Evolutionary conservation across 2,888 invertebrate species (phyloP).

Genomic region (Ichneumoninae sp.): DNA sequence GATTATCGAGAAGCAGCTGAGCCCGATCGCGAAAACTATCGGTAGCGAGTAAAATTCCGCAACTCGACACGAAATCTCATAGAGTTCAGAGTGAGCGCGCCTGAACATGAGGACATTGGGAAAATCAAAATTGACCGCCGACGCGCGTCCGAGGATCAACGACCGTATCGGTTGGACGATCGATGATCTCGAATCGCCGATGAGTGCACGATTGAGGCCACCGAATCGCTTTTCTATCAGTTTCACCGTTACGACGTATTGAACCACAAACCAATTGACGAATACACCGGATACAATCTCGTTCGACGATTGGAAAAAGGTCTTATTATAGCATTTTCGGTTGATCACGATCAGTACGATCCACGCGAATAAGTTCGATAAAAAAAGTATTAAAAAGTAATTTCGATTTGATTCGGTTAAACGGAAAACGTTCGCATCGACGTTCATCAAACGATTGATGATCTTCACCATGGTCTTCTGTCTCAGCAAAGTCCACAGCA

Average conservation of each 20-base stretch:
- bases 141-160: neutral
- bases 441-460: slow-evolving; percentile 31
- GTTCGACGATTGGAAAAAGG: neutral
- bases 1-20: slow-evolving; percentile 34
- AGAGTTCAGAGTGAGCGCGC: slow-evolving; percentile 41
- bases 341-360: neutral
- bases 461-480: slow-evolving; percentile 56
- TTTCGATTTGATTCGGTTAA: neutral
- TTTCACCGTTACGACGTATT: slow-evolving; percentile 49
- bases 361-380: slow-evolving; percentile 24
- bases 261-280: slow-evolving; percentile 44
- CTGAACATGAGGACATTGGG: slow-evolving; percentile 42
- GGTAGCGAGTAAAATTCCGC: slow-evolving; percentile 60
- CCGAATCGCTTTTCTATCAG: slow-evolving; percentile 47
- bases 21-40: slow-evolving; percentile 22
- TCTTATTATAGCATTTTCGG: neutral
- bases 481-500: slow-evolving; percentile 47
- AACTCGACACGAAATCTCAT: slow-evolving; percentile 36
- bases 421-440: slow-evolving; percentile 5
- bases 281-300: slow-evolving; percentile 39
- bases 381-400: neutral
- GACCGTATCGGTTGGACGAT: slow-evolving; percentile 11
- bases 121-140: neutral
- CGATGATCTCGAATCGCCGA: neutral
- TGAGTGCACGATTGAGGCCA: slow-evolving; percentile 43